phyloP scores from a whole-genome alignment of 2,113 vertebrate genomes.

The Euleptes europaea region DNA sequence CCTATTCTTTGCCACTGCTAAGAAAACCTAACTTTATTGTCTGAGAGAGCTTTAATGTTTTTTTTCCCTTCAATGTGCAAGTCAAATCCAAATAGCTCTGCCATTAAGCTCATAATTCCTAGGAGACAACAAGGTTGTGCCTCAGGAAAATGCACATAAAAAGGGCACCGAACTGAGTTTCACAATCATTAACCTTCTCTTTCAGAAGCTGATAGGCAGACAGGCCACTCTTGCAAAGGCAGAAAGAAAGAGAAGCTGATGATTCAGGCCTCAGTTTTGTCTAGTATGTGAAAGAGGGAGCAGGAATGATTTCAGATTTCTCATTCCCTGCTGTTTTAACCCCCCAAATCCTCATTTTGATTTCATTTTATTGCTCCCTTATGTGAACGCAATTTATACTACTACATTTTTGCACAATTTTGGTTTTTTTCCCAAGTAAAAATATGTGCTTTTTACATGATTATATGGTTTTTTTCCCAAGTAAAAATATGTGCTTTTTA shows the following conservation, averaged over 20 bases:
- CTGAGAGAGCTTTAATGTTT: background rate
- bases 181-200: background rate
- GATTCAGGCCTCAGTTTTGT: no score
- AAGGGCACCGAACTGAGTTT: background rate
- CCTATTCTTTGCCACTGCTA: background rate
- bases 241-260: background rate
- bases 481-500: no score
- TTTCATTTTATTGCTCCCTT: no score
- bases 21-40: background rate
- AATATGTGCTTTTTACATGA: no score
- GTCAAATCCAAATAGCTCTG: slow-evolving; percentile 2
- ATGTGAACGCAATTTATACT: no score
- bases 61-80: background rate
- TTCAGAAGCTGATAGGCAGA: background rate
- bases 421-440: no score
- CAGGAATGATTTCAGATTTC: no score
- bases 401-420: no score
- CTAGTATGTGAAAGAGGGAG: no score
- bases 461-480: no score
- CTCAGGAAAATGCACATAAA: background rate
- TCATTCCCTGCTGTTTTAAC: no score
- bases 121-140: background rate
- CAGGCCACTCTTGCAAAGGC: background rate
- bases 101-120: slow-evolving; percentile 1
- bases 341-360: no score